A percentile compares a stretch with the other conserved stretches of the same genome.
phyloP scores from a whole-genome alignment of 1,140 invertebrate species.

The Drosophila mojavensis region DNA sequence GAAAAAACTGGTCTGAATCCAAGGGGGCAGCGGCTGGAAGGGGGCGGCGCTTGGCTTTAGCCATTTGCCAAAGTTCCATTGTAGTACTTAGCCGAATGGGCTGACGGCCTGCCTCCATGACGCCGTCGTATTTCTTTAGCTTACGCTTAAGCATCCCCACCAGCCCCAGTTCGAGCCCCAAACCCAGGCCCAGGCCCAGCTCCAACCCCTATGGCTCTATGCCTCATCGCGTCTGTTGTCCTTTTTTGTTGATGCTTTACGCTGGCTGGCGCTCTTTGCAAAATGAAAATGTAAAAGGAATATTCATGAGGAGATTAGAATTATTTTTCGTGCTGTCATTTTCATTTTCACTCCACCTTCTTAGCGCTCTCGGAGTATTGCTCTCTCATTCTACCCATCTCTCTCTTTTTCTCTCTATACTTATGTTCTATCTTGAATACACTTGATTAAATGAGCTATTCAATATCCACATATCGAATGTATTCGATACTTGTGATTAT shows the following conservation, averaged over 20 bases:
- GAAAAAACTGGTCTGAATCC: not conserved
- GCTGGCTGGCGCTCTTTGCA: constrained; percentile 63
- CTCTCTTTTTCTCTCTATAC: constrained; percentile 45
- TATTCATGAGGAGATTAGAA: constrained; percentile 84
- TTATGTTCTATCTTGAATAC: constrained; percentile 35
- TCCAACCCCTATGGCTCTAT: constrained; percentile 1
- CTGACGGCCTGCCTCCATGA: constrained; percentile 39
- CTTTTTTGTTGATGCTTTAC: constrained; percentile 71
- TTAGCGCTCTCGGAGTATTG: constrained; percentile 1
- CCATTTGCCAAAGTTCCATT: constrained; percentile 66
- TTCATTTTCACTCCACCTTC: constrained; percentile 73
- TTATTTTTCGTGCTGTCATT: constrained; percentile 83
- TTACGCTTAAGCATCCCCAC: constrained; percentile 49
- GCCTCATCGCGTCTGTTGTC: constrained; percentile 51
- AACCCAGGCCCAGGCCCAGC: not conserved
- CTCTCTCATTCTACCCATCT: constrained; percentile 21
- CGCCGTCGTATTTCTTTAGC: constrained; percentile 72
- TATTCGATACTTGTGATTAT: not conserved
- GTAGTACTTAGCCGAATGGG: constrained; percentile 60
- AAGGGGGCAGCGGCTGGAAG: not conserved
- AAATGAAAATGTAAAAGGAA: constrained; percentile 83
- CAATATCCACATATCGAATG: not conserved
- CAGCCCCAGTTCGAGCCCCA: not conserved
- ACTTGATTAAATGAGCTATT: not conserved
- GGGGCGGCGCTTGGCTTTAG: constrained; percentile 28